These are phyloP conservation scores for Telmatherina bonti DNA, from an alignment of 2,797 vertebrate species.

Conservation along the genomic window DNA sequence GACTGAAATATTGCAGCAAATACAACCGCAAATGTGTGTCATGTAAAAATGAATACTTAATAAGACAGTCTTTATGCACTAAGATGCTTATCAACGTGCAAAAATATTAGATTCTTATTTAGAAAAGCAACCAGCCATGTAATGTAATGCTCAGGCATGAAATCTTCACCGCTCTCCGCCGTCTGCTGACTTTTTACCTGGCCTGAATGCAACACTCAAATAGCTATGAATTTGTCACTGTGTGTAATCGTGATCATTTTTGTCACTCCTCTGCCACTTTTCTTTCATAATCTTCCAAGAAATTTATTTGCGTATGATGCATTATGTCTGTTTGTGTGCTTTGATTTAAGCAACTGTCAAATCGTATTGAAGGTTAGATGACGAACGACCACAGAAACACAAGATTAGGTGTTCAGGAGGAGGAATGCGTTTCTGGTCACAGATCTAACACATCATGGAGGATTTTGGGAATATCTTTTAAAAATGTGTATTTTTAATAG, in stretches of 20 bases:
- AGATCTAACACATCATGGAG: neutral
- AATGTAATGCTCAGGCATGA: slow-evolving; percentile 9
- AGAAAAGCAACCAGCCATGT: neutral
- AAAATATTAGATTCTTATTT: neutral
- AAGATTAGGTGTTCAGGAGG: neutral
- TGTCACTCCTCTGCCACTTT: slow-evolving; percentile 1
- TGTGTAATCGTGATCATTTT: slow-evolving; percentile 4
- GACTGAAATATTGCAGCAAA: neutral
- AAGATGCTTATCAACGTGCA: slow-evolving; percentile 10
- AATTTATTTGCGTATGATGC: slow-evolving; percentile 30
- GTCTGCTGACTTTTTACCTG: slow-evolving; percentile 25
- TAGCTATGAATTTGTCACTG: slow-evolving; percentile 29
- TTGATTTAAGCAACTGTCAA: slow-evolving; percentile 34
- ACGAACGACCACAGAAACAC: slow-evolving; percentile 7
- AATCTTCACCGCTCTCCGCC: slow-evolving; percentile 15
- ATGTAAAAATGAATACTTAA: slow-evolving; percentile 33
- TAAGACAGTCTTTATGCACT: slow-evolving; percentile 11
- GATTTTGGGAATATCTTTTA: neutral
- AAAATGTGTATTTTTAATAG: neutral
- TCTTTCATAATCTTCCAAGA: slow-evolving; percentile 30
- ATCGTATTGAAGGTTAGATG: slow-evolving; percentile 14
- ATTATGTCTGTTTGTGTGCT: slow-evolving; percentile 20
- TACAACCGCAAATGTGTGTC: slow-evolving; percentile 5
- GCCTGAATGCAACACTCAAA: slow-evolving; percentile 11
- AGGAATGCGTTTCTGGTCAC: neutral